Conservation (phyloP, 2,113 vertebrate genomes). For the Malurus elegans region DNA sequence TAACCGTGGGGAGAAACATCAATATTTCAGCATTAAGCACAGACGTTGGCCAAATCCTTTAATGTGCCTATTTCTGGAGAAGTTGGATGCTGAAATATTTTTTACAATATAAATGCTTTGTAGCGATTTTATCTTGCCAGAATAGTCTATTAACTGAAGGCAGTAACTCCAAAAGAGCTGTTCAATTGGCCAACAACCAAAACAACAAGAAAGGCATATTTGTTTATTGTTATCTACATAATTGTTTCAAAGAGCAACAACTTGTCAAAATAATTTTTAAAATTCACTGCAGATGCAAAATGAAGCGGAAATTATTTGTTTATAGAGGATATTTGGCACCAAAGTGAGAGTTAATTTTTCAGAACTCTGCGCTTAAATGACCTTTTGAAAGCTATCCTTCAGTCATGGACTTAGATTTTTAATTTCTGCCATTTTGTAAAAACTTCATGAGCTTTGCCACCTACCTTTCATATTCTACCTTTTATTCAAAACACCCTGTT, state of each 20-base stretch:
- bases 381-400: not conserved
- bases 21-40: not conserved
- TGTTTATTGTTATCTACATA: not conserved
- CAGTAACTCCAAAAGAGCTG: not conserved
- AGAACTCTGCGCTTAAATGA: not conserved
- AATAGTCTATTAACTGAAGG: not conserved
- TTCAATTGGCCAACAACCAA: not conserved
- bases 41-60: not conserved
- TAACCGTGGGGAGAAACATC: not conserved
- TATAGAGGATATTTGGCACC: not conserved
- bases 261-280: not conserved
- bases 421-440: not conserved
- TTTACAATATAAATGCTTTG: not conserved
- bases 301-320: not conserved
- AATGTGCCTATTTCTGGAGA: not conserved
- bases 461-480: not conserved
- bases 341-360: not conserved
- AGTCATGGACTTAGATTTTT: not conserved
- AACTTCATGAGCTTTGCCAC: not conserved
- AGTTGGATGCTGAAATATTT: not conserved
- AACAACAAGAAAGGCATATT: not conserved
- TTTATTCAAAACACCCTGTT: slow-evolving; percentile 24
- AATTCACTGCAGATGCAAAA: not conserved
- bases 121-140: not conserved
- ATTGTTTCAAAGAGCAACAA: not conserved